Evolutionary conservation across 2,797 vertebrate species (phyloP).

Genomic region (Varecia variegata): DNA sequence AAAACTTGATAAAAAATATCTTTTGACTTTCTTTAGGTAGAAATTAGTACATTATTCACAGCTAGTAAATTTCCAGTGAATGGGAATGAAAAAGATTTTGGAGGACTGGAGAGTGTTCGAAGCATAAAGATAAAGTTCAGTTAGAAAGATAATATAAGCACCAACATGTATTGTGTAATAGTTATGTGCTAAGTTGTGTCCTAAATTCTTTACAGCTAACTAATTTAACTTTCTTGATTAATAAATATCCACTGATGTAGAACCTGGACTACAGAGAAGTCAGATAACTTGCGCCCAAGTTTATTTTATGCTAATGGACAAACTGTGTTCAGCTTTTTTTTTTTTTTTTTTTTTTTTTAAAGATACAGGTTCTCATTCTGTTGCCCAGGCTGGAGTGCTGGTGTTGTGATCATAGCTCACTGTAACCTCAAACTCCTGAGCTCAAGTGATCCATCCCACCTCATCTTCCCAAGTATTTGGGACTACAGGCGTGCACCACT

Average conservation of each 20-base stretch:
- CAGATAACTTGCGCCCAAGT: not conserved
- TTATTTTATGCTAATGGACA: not conserved
- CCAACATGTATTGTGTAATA: not conserved
- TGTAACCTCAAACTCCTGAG: not conserved
- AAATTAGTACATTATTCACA: not conserved
- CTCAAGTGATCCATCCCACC: not conserved
- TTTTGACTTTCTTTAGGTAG: not conserved
- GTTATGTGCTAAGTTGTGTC: not conserved
- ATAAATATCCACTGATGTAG: not conserved
- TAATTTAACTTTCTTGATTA: not conserved
- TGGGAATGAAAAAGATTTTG: not conserved
- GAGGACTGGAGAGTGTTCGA: not conserved
- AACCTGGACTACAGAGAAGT: not conserved
- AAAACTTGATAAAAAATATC: not conserved
- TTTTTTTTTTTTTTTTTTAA: not conserved
- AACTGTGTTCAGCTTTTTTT: not conserved
- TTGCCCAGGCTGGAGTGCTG: not conserved
- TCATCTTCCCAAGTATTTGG: not conserved
- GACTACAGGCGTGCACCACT: not conserved
- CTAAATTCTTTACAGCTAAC: not conserved
- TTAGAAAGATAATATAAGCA: not conserved
- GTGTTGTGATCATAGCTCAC: not conserved
- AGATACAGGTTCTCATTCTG: not conserved
- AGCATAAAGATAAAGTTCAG: not conserved
- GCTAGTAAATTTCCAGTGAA: not conserved